phyloP scores from a whole-genome alignment of 2,113 vertebrate species.

The Saccopteryx leptura region DNA sequence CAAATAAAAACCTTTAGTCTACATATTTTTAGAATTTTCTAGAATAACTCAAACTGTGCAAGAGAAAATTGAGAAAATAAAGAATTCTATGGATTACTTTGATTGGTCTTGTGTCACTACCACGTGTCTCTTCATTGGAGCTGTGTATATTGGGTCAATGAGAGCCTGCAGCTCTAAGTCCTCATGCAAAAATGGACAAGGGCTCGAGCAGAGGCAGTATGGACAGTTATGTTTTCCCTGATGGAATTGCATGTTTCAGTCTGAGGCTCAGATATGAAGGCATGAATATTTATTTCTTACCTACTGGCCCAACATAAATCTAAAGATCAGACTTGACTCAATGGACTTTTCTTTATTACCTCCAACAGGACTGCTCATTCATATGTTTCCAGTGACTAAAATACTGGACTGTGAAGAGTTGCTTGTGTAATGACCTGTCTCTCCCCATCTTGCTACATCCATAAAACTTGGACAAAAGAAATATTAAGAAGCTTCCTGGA shows the following conservation, averaged over 20 bases:
- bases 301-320: not conserved
- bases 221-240: not conserved
- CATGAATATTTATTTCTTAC: not conserved
- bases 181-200: not conserved
- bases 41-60: not conserved
- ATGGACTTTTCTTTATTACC: not conserved
- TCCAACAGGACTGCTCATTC: not conserved
- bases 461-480: not conserved
- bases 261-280: not conserved
- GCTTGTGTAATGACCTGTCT: not conserved
- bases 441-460: not conserved
- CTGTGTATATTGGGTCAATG: not conserved
- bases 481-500: constrained; percentile 27
- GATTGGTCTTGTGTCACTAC: not conserved
- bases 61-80: not conserved
- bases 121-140: not conserved
- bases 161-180: not conserved
- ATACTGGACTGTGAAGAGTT: not conserved
- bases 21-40: not conserved
- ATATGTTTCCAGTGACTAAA: not conserved
- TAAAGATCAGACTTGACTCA: not conserved
- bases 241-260: not conserved
- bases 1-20: not conserved
- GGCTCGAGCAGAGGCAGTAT: not conserved
- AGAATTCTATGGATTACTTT: not conserved